Conservation (phyloP, 1,140 invertebrate genomes). For the Papilio dardanus region DNA sequence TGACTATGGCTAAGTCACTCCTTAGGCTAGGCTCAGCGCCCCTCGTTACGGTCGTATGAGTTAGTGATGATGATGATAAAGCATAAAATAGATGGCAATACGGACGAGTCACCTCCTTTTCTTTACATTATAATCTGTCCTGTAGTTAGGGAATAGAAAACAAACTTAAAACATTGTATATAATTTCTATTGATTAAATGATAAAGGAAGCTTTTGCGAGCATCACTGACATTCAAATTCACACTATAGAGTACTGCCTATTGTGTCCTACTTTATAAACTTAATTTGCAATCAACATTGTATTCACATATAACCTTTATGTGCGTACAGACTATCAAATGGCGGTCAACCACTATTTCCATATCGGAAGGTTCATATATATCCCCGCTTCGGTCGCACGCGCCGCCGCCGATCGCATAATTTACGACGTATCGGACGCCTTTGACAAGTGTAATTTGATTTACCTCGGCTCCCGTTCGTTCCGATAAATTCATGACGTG, state of each 20-base stretch:
- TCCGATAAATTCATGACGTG: constrained; percentile 6
- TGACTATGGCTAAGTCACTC: too few species aligned
- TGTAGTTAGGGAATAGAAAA: not conserved
- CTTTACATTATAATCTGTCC: too few species aligned
- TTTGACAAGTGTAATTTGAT: constrained; percentile 41
- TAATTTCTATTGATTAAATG: not conserved
- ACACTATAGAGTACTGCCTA: too few species aligned
- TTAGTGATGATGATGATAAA: too few species aligned
- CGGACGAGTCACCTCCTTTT: too few species aligned
- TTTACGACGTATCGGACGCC: constrained; percentile 54
- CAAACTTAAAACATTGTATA: not conserved
- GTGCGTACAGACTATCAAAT: not conserved
- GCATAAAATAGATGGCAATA: too few species aligned
- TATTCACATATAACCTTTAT: not conserved
- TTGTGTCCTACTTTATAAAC: not conserved
- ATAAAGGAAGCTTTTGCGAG: not conserved
- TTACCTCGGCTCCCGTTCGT: constrained; percentile 3
- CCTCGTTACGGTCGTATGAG: too few species aligned
- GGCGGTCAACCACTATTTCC: constrained; percentile 7
- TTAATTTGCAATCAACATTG: not conserved
- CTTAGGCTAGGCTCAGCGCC: too few species aligned
- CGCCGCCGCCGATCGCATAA: constrained; percentile 52
- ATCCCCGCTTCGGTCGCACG: constrained; percentile 40
- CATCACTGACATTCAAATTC: not conserved
- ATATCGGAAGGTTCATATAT: constrained; percentile 18